Conservation (phyloP, 2,113 vertebrate genomes). For the Drymodes brunneopygia region DNA sequence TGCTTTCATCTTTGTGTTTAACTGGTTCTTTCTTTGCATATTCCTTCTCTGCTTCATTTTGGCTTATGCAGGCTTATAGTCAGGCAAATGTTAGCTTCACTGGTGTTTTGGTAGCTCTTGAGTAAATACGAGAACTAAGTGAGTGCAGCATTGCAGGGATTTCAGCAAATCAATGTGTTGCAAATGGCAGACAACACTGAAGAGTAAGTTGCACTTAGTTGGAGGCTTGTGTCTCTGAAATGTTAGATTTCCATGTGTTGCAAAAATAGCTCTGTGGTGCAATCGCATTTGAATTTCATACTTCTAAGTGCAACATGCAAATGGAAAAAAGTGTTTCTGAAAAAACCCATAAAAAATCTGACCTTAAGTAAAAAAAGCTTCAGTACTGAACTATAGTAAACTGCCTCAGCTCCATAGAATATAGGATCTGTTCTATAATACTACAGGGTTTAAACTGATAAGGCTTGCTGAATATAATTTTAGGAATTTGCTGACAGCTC, state of each 20-base stretch:
- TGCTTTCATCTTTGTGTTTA: neutral
- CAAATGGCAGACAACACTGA: neutral
- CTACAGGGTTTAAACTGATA: neutral
- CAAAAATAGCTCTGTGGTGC: neutral
- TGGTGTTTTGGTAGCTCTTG: neutral
- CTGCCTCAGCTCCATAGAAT: neutral
- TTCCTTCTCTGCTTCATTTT: neutral
- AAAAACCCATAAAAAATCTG: neutral
- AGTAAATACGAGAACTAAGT: neutral
- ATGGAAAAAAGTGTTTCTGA: neutral
- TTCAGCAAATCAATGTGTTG: neutral
- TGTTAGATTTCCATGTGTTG: neutral
- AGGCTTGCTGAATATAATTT: neutral
- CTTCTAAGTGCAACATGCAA: neutral
- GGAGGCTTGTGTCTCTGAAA: neutral
- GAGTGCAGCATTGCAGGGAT: neutral
- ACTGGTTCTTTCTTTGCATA: neutral
- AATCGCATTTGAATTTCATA: neutral
- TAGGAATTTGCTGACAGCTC: neutral
- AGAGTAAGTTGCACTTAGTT: neutral
- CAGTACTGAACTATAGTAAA: neutral
- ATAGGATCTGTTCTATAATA: neutral
- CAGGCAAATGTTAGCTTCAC: neutral
- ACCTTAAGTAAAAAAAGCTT: neutral
- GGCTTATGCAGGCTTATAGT: neutral